Percentiles rank a stretch among this genome's conserved stretches.
phyloP scores from a whole-genome alignment of 2,113 vertebrate species.

The Larimichthys polyactis region DNA sequence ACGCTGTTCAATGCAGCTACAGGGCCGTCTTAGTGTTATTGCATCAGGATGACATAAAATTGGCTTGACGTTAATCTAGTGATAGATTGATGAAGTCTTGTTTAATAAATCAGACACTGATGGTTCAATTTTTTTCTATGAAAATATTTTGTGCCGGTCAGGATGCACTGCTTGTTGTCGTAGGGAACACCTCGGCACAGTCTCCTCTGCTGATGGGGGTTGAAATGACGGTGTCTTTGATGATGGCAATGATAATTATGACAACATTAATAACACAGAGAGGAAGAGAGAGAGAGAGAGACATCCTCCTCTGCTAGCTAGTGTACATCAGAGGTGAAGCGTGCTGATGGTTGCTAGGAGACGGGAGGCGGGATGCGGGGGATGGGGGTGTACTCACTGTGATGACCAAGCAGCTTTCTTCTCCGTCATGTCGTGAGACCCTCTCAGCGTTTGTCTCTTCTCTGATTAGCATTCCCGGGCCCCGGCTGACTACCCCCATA shows the following conservation, averaged over 20 bases:
- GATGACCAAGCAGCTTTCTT: conserved; percentile 71
- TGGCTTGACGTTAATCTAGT: too few species aligned
- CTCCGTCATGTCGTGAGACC: conserved; percentile 36
- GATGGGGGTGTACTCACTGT: conserved; percentile 26
- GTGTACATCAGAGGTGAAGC: conserved; percentile 28
- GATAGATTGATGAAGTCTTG: too few species aligned
- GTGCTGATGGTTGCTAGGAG: conserved; percentile 57
- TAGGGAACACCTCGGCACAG: conserved; percentile 4
- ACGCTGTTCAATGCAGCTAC: too few species aligned
- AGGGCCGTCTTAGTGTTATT: too few species aligned
- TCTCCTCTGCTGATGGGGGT: conserved; percentile 20
- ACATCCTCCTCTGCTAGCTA: conserved; percentile 24
- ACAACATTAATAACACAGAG: conserved; percentile 11
- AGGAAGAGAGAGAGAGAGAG: not conserved
- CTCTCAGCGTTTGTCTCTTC: conserved; percentile 51
- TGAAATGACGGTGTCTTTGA: conserved; percentile 26
- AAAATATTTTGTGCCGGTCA: too few species aligned
- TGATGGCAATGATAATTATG: conserved; percentile 25
- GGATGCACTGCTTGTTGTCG: too few species aligned
- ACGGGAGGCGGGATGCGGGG: conserved; percentile 30
- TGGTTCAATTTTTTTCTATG: too few species aligned
- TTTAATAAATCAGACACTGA: too few species aligned
- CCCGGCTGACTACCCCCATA: conserved; percentile 49
- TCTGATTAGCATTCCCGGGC: conserved; percentile 71
- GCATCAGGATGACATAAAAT: too few species aligned